A percentile compares a stretch with the other conserved stretches of the same genome.
Conservation (phyloP, 2,113 vertebrate species). For the Gambusia holbrooki region DNA sequence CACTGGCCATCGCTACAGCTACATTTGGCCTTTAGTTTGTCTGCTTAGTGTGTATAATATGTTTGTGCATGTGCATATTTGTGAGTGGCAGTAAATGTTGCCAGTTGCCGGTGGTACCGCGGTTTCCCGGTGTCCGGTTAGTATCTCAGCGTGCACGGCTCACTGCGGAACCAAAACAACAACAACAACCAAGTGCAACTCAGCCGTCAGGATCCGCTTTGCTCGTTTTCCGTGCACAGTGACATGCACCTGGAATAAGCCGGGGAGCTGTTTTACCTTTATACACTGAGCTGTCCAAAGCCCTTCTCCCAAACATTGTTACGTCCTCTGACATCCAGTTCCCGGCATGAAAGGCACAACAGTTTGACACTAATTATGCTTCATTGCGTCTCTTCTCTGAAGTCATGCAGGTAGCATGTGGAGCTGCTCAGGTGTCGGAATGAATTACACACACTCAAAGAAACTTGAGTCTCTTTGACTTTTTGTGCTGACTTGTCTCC, state of each 20-base stretch:
- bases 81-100: conserved; percentile 25
- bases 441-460: conserved; percentile 30
- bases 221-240: conserved; percentile 10
- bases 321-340: conserved; percentile 22
- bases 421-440: conserved; percentile 45
- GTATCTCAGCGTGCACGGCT: conserved; percentile 17
- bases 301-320: conserved; percentile 11
- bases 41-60: conserved; percentile 3
- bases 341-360: not conserved
- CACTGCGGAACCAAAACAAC: not conserved
- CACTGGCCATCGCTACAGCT: conserved; percentile 66
- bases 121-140: conserved; percentile 29
- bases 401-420: conserved; percentile 32
- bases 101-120: conserved; percentile 47
- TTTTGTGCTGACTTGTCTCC: conserved; percentile 42
- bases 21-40: conserved; percentile 34
- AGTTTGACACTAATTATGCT: conserved; percentile 23
- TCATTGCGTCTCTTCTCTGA: conserved; percentile 31
- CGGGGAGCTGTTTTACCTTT: conserved; percentile 3
- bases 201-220: conserved; percentile 12
- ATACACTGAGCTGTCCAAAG: not conserved
- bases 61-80: conserved; percentile 6
- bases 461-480: conserved; percentile 32
- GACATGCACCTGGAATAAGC: conserved; percentile 4
- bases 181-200: conserved; percentile 15